These are phyloP conservation scores for Colistium nudipinnis DNA, from an alignment of 2,113 vertebrate genomes.

Conservation along the genomic window DNA sequence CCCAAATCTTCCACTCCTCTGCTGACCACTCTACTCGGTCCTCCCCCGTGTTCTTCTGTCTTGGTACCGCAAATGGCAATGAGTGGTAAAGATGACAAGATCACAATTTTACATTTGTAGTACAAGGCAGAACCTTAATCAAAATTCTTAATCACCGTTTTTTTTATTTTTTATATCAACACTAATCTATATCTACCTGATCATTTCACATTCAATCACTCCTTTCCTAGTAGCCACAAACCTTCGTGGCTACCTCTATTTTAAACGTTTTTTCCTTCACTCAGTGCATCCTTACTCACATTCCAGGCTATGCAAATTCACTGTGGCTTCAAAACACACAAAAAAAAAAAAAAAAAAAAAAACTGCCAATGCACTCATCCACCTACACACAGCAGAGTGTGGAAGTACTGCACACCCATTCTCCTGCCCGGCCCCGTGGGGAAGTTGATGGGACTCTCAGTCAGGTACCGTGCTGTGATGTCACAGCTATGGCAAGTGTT, in stretches of 20 bases:
- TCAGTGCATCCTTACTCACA: slow-evolving; percentile 4
- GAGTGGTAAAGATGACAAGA: background rate
- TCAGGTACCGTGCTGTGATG: slow-evolving; percentile 76
- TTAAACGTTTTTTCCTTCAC: background rate
- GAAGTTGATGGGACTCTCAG: slow-evolving; percentile 70
- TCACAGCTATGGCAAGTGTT: slow-evolving; percentile 69
- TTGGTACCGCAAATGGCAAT: slow-evolving; percentile 28
- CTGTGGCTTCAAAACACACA: slow-evolving; percentile 1
- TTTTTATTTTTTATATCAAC: background rate
- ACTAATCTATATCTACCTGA: background rate
- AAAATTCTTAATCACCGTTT: background rate
- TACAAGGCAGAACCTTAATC: slow-evolving; percentile 30
- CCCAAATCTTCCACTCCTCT: background rate
- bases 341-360: slow-evolving; percentile 13
- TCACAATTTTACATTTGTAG: slow-evolving; percentile 14
- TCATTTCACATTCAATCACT: background rate
- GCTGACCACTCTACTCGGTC: background rate
- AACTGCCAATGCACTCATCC: slow-evolving; percentile 3
- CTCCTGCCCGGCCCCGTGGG: slow-evolving; percentile 54
- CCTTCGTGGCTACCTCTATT: slow-evolving; percentile 9
- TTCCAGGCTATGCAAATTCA: background rate
- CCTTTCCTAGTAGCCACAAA: background rate
- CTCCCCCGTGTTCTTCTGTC: slow-evolving; percentile 27
- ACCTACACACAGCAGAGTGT: slow-evolving; percentile 50
- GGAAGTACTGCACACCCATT: slow-evolving; percentile 57